Percentiles rank a stretch among this genome's conserved stretches.
These are phyloP conservation scores for Eutolmus rufibarbis DNA, from an alignment of 2,888 invertebrate genomes.

Conservation along the genomic window DNA sequence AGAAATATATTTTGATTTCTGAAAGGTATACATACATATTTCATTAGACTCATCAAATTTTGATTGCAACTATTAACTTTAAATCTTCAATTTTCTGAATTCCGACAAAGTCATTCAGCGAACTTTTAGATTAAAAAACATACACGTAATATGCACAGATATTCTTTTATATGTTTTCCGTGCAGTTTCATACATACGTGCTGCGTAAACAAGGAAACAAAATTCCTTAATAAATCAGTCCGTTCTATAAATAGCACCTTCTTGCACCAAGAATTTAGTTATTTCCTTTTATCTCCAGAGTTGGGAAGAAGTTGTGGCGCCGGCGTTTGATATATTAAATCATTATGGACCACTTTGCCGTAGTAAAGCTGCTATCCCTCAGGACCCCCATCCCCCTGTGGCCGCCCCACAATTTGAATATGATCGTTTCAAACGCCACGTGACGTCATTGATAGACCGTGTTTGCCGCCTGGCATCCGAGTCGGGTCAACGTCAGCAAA, in stretches of 20 bases:
- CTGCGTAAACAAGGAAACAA: background rate
- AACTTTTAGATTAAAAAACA: no score
- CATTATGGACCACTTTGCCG: constrained; percentile 57
- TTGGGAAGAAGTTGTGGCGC: constrained; percentile 61
- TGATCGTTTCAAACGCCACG: constrained; percentile 57
- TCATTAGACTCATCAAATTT: background rate
- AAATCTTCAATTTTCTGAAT: background rate
- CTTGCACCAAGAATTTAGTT: background rate
- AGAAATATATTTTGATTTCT: background rate
- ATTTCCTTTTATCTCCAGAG: constrained; percentile 52
- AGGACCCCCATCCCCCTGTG: constrained; percentile 44
- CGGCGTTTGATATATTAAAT: constrained; percentile 60
- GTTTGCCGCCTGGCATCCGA: constrained; percentile 55
- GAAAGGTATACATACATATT: no score
- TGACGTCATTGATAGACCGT: constrained; percentile 58
- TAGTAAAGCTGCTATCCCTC: constrained; percentile 9
- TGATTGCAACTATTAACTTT: background rate
- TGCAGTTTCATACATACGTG: no score
- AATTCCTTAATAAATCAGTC: background rate
- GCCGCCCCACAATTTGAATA: constrained; percentile 56
- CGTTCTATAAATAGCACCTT: background rate
- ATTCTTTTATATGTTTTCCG: no score
- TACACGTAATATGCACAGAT: no score
- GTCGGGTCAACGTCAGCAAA: constrained; percentile 3
- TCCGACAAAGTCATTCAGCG: background rate